Conservation (phyloP, 2,113 vertebrate species). For the Cyanoramphus novaezelandiae region DNA sequence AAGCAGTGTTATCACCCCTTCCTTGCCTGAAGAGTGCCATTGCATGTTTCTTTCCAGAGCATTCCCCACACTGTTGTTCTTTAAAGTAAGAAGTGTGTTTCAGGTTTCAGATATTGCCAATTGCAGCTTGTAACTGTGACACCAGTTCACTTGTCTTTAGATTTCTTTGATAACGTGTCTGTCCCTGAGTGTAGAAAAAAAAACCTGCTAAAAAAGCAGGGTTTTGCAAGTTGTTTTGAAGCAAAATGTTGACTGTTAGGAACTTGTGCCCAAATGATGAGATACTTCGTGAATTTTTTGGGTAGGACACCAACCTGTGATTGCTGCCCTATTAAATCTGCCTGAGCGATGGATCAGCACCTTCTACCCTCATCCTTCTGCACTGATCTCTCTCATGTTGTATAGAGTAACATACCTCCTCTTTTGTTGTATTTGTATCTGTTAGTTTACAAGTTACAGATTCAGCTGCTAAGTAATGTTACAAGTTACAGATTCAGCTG, state of each 20-base stretch:
- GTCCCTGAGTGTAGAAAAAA: neutral
- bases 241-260: no score
- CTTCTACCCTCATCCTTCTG: no score
- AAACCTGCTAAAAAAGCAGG: neutral
- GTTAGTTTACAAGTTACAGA: neutral
- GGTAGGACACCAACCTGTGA: neutral
- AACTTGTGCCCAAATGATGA: neutral
- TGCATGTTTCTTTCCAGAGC: rapidly evolving
- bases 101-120: neutral
- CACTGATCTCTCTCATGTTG: neutral
- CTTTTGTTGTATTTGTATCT: neutral
- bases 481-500: neutral
- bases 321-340: neutral
- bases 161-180: rapidly evolving
- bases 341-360: rapidly evolving
- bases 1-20: neutral
- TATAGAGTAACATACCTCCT: neutral
- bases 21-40: no score
- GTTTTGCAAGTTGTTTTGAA: neutral
- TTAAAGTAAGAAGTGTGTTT: neutral
- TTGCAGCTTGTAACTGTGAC: neutral
- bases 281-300: rapidly evolving
- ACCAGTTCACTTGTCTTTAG: rapidly evolving
- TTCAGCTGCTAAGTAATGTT: neutral
- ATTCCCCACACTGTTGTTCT: neutral